phyloP scores from a whole-genome alignment of 1,140 invertebrate species.

The Papilio machaon region DNA sequence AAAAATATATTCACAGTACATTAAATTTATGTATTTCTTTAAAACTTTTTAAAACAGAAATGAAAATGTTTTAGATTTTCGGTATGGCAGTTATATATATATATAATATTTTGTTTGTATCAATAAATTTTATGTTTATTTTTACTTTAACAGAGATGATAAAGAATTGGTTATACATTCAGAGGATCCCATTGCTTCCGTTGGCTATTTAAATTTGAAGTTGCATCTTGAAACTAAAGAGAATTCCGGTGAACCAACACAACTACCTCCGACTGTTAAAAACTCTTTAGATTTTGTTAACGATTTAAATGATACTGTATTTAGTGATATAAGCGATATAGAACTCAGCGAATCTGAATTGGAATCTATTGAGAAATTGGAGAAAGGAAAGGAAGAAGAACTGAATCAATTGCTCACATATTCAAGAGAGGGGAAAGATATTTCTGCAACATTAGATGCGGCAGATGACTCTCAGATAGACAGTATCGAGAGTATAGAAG shows the following conservation, averaged over 20 bases:
- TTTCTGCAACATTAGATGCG: constrained; percentile 49
- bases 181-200: constrained; percentile 95
- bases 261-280: constrained; percentile 81
- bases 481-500: constrained; percentile 53
- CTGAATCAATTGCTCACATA: constrained; percentile 74
- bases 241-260: constrained; percentile 72
- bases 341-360: constrained; percentile 83
- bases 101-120: background rate
- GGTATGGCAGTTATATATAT: too few species aligned
- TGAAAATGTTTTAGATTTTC: too few species aligned
- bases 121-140: constrained; percentile 22
- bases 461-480: constrained; percentile 61
- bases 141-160: constrained; percentile 88
- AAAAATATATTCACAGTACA: background rate
- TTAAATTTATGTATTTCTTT: too few species aligned
- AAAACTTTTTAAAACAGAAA: too few species aligned
- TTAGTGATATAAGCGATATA: constrained; percentile 84
- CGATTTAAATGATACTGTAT: constrained; percentile 84
- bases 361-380: constrained; percentile 82
- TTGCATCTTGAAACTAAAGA: constrained; percentile 89
- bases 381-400: constrained; percentile 77
- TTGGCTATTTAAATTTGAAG: constrained; percentile 95
- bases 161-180: constrained; percentile 94
- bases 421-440: constrained; percentile 63
- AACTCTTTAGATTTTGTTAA: constrained; percentile 83